Conservation (phyloP, 2,888 invertebrate genomes). For the Philaethria dido region DNA sequence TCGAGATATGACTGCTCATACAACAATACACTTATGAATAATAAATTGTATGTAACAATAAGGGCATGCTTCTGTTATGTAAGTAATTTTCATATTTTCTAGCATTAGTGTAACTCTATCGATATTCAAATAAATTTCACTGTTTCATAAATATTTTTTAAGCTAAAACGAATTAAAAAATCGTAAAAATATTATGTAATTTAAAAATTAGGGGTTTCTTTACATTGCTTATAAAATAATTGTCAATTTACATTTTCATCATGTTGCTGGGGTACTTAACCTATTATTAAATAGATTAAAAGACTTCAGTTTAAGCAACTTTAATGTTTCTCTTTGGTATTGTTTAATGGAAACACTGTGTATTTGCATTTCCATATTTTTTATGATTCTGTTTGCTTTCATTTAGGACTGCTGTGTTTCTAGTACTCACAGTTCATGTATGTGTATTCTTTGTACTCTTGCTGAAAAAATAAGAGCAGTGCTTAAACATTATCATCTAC, state of each 20-base stretch:
- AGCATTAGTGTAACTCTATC: background rate
- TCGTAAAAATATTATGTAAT: too few species aligned
- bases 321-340: background rate
- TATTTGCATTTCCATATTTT: conserved; percentile 2
- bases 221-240: too few species aligned
- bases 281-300: background rate
- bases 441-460: conserved; percentile 2
- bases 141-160: too few species aligned
- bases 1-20: conserved; percentile 19
- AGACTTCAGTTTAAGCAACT: background rate
- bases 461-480: too few species aligned
- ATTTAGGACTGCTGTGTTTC: background rate
- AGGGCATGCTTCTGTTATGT: background rate
- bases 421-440: conserved; percentile 8
- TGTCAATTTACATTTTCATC: too few species aligned
- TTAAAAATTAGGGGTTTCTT: too few species aligned
- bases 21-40: background rate
- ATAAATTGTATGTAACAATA: background rate
- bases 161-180: too few species aligned
- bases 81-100: background rate
- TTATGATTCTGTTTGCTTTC: conserved; percentile 4
- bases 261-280: too few species aligned
- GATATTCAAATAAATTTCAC: too few species aligned
- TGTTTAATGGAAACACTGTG: background rate
- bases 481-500: too few species aligned